Evolutionary conservation across 2,888 invertebrate species (phyloP).

Genomic region (Chymomyza caudatula): DNA sequence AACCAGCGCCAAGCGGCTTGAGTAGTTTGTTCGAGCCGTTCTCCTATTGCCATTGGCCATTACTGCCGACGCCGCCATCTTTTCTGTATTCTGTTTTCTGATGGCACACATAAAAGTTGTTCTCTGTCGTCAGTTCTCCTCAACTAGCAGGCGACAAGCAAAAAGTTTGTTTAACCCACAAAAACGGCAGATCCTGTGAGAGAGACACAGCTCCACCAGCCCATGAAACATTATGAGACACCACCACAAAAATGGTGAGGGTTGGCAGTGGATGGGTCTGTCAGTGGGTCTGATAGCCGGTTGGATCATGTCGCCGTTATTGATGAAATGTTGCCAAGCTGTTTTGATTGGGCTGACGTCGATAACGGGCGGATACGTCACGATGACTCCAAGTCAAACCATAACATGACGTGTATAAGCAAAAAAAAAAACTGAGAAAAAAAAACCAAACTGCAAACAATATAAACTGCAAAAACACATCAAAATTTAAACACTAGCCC

Average conservation of each 20-base stretch:
- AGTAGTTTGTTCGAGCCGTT: background rate
- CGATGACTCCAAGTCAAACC: slow-evolving; percentile 1
- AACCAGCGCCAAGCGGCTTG: slow-evolving; percentile 14
- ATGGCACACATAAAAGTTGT: background rate
- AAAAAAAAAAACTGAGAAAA: background rate
- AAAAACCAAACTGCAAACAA: slow-evolving; percentile 18
- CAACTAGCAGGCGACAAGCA: slow-evolving; percentile 9
- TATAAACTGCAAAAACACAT: slow-evolving; percentile 29
- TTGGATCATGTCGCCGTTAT: slow-evolving; percentile 35
- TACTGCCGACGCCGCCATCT: slow-evolving; percentile 11
- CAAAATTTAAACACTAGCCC: slow-evolving; percentile 38
- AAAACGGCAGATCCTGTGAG: slow-evolving; percentile 18
- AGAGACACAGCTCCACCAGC: no score
- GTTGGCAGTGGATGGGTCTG: background rate
- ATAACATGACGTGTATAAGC: background rate
- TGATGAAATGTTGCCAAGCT: slow-evolving; percentile 64
- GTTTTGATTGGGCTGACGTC: slow-evolving; percentile 36
- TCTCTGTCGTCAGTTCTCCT: background rate
- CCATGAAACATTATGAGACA: slow-evolving; percentile 11
- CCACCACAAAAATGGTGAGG: slow-evolving; percentile 23
- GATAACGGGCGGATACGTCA: background rate
- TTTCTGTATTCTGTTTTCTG: slow-evolving; percentile 8
- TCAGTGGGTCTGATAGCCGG: background rate
- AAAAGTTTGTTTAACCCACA: slow-evolving; percentile 38
- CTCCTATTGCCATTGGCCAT: slow-evolving; percentile 42